phyloP scores from a whole-genome alignment of 92 coral and sea anemone species.

The Porites rus region DNA sequence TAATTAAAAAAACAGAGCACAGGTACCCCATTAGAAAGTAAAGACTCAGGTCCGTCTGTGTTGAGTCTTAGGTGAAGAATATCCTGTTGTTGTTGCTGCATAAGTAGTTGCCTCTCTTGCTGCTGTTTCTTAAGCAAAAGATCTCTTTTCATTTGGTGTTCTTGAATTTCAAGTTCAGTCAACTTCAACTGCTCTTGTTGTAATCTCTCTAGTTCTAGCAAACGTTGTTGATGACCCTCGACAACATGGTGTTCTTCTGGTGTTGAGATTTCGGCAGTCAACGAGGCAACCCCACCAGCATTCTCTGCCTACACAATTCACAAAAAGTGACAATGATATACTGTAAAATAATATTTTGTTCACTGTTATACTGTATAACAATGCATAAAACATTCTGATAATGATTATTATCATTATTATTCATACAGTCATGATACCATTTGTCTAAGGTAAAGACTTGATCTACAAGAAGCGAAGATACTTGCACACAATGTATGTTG shows the following conservation, averaged over 20 bases:
- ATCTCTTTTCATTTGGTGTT: conserved; percentile 90
- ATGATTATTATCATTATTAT: too few species aligned
- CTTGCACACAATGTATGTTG: too few species aligned
- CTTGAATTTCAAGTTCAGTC: conserved; percentile 91
- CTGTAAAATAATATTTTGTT: too few species aligned
- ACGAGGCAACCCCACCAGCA: conserved; percentile 13
- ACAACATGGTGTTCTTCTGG: conserved; percentile 69
- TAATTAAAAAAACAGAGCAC: background rate
- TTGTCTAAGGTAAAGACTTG: too few species aligned
- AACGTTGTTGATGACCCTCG: conserved; percentile 75
- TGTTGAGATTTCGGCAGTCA: conserved; percentile 49
- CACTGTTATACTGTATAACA: too few species aligned
- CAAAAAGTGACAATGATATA: too few species aligned
- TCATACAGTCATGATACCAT: too few species aligned
- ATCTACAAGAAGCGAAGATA: too few species aligned
- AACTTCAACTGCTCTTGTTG: conserved; percentile 91
- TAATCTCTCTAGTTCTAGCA: conserved; percentile 75
- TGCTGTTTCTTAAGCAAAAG: conserved; percentile 90
- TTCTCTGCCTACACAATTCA: conserved; percentile 17
- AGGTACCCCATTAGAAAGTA: conserved; percentile 16
- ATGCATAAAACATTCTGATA: too few species aligned
- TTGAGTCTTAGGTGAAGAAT: conserved; percentile 67
- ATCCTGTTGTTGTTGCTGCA: conserved; percentile 82
- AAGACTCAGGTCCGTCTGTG: conserved; percentile 13
- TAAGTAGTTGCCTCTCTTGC: conserved; percentile 84